Conservation (phyloP, 2,113 vertebrate species). For the Calidris pygmaea region DNA sequence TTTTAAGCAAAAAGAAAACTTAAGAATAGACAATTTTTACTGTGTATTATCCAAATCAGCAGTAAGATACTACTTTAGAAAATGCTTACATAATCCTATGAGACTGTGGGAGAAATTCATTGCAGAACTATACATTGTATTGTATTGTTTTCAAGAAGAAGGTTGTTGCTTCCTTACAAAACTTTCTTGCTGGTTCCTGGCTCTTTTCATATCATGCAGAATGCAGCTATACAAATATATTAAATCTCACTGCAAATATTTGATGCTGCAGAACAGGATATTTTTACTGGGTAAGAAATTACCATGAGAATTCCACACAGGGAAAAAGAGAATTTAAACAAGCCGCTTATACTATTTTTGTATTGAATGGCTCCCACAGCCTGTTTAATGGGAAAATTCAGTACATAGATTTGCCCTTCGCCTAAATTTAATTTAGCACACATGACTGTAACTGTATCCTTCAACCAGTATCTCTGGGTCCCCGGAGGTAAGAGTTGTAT, state of each 20-base stretch:
- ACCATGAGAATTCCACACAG: not conserved
- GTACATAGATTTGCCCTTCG: slow-evolving; percentile 7
- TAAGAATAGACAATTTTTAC: not conserved
- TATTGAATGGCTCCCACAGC: not conserved
- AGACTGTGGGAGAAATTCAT: not conserved
- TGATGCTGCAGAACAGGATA: not conserved
- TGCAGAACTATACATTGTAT: not conserved
- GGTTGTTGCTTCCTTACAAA: not conserved
- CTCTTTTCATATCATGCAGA: not conserved
- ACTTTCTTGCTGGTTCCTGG: not conserved
- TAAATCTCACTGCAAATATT: slow-evolving; percentile 30
- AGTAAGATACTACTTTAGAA: not conserved
- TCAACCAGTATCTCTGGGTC: not conserved
- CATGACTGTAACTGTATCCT: not conserved
- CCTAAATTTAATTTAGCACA: not conserved
- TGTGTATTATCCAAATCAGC: not conserved
- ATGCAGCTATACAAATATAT: not conserved
- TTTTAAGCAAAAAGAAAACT: not conserved
- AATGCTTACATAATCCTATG: not conserved
- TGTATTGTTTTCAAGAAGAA: not conserved
- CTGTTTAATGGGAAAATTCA: slow-evolving; percentile 5
- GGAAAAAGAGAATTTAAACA: slow-evolving; percentile 10
- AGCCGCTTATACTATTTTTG: not conserved
- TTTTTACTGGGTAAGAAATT: not conserved
- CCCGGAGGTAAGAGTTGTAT: not conserved